Evolutionary conservation across 2,888 invertebrate species (phyloP), one percentile per base, ranked within the genome.

Genomic region (Plebejus anna): DNA sequence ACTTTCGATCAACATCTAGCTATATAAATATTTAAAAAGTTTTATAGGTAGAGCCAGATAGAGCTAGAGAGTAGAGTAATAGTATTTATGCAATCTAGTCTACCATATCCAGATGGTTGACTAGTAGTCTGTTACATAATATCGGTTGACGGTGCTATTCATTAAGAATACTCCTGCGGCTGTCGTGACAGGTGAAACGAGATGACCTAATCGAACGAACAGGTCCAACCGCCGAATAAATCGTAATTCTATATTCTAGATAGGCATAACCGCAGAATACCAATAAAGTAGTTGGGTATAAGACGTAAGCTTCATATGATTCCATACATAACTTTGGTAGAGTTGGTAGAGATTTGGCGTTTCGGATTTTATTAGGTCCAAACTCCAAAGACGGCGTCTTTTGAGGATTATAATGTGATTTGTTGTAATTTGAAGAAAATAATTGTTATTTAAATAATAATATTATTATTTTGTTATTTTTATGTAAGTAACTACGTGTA

Each of bases 151-250:
- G 6, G 70, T 70, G 42, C 42, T 22, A 42, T 42, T 71, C 42
- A 71, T 71, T 71, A 13, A 42, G 28, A 72, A 72, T 28, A 47
- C 47, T 72, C 72, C 42, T 47, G 72, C 22, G 13, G 72, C 42
- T n/a, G 73, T 55, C 73, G 32, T 55, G 73, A 55, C 73, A 73
- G 51, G 55, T 55, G 55, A 73, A 55, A 73, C 16, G 7, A 73
- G 73, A 73, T 73, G 73, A 73, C 32, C 73, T 73, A 73, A 73
- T 73, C 73, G 73, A 16, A 32, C 16, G 32, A 51, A 73, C 73
- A 55, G 73, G 73, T 73, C 55, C 51, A 55, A 55, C 73, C 73
- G 28, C 16, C 51, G 11, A 73, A 73, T 51, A 73, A 73, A 16
- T 13, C 36, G 5, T 66, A 32, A 66, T 4, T 36, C 66, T 61